phyloP scores from a whole-genome alignment of 2,113 vertebrate genomes.

The Buteo buteo region DNA sequence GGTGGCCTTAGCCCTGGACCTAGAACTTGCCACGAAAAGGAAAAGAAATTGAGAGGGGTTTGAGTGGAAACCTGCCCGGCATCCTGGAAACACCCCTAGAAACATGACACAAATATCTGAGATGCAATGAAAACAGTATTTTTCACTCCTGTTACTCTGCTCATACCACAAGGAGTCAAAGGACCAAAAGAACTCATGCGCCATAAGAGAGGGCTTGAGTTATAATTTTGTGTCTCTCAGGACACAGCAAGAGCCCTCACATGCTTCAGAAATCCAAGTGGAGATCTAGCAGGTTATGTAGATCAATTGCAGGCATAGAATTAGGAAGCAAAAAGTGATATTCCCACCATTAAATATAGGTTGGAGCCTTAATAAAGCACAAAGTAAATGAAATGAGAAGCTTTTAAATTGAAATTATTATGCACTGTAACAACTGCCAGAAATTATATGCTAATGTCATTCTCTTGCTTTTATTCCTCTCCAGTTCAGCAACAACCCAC shows the following conservation, averaged over 20 bases:
- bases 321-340: not conserved
- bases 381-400: slow-evolving; percentile 3
- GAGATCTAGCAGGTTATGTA: not conserved
- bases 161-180: not conserved
- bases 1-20: not conserved
- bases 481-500: not conserved
- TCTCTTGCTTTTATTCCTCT: not conserved
- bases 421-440: not conserved
- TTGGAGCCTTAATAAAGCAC: slow-evolving; percentile 4
- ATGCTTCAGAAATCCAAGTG: not conserved
- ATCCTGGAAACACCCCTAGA: not conserved
- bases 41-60: not conserved
- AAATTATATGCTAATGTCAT: not conserved
- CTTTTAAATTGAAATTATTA: slow-evolving; percentile 27
- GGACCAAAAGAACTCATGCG: not conserved
- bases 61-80: not conserved
- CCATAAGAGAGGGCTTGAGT: not conserved
- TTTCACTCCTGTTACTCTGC: not conserved
- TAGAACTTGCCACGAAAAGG: not conserved
- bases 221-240: not conserved
- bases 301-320: not conserved
- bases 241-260: not conserved
- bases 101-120: not conserved
- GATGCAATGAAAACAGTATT: not conserved
- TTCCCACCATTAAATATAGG: not conserved